These are phyloP conservation scores for Neogale vison DNA, from an alignment of 2,113 vertebrate genomes.

Conservation along the genomic window DNA sequence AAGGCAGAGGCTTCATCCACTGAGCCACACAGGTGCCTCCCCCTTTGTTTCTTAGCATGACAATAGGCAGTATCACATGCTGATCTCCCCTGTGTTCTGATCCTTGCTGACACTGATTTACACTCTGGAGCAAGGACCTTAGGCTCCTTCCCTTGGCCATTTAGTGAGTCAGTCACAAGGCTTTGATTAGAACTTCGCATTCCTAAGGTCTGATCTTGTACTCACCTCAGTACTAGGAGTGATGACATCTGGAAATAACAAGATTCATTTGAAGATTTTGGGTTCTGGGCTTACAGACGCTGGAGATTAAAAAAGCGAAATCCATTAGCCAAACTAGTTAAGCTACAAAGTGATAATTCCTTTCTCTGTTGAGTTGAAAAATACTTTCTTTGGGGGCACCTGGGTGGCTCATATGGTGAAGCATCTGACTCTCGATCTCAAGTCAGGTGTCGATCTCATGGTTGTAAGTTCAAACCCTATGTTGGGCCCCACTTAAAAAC, in stretches of 20 bases:
- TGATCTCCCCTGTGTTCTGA: not conserved
- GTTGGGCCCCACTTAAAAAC: not conserved
- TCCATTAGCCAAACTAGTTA: not conserved
- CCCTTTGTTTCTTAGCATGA: not conserved
- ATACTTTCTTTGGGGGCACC: not conserved
- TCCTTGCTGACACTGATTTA: not conserved
- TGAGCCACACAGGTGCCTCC: too few relatives aligned
- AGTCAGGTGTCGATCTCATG: not conserved
- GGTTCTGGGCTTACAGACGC: not conserved
- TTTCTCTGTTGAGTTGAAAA: conserved; percentile 44
- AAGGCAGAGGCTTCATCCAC: too few relatives aligned
- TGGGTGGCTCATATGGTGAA: not conserved
- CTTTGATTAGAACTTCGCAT: not conserved
- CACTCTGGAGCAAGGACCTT: not conserved
- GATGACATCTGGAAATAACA: not conserved
- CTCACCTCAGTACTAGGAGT: not conserved
- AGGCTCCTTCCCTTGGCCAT: not conserved
- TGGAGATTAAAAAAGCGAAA: not conserved
- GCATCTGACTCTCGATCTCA: not conserved
- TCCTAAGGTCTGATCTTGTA: not conserved
- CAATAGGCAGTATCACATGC: not conserved
- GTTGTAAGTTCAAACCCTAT: not conserved
- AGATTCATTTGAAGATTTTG: not conserved
- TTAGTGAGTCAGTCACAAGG: not conserved
- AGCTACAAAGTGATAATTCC: not conserved